Conservation (phyloP, 2,113 vertebrate species). For the Paraplagusia blochii region DNA sequence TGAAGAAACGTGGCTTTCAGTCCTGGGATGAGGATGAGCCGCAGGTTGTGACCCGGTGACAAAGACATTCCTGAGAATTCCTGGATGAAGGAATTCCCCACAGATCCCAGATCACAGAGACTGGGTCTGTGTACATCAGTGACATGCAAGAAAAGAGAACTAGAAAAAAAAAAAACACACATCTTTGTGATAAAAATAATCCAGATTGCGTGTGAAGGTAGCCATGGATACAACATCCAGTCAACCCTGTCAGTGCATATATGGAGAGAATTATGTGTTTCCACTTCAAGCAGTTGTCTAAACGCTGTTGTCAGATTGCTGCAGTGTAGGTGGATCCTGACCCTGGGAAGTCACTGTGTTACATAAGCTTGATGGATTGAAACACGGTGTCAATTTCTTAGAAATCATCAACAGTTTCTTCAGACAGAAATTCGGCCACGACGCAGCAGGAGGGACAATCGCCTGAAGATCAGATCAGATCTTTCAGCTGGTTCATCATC, state of each 20-base stretch:
- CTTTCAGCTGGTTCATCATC: background rate
- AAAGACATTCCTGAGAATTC: too few relatives aligned
- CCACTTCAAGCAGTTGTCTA: slow-evolving; percentile 61
- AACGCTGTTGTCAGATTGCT: slow-evolving; percentile 60
- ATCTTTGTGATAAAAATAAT: slow-evolving; percentile 70
- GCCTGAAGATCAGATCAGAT: background rate
- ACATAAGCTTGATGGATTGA: slow-evolving; percentile 62
- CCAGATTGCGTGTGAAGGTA: slow-evolving; percentile 64
- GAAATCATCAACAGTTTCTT: slow-evolving; percentile 44
- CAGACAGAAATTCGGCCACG: slow-evolving; percentile 18
- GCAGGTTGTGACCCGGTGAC: too few relatives aligned
- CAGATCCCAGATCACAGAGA: background rate
- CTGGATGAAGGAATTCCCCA: too few relatives aligned
- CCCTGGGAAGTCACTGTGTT: slow-evolving; percentile 60
- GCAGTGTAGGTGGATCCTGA: slow-evolving; percentile 66
- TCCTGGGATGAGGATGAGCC: too few relatives aligned
- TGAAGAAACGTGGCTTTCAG: too few relatives aligned
- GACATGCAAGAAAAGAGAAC: slow-evolving; percentile 44
- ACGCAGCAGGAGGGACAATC: background rate
- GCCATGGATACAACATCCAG: slow-evolving; percentile 71
- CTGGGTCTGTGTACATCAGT: slow-evolving; percentile 25
- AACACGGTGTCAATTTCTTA: slow-evolving; percentile 51
- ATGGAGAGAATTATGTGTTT: slow-evolving; percentile 65
- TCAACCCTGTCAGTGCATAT: slow-evolving; percentile 61
- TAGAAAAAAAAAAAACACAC: slow-evolving; percentile 25